Evolutionary conservation across 2,888 invertebrate genomes (phyloP).

Genomic region (Epistrophella euchroma): DNA sequence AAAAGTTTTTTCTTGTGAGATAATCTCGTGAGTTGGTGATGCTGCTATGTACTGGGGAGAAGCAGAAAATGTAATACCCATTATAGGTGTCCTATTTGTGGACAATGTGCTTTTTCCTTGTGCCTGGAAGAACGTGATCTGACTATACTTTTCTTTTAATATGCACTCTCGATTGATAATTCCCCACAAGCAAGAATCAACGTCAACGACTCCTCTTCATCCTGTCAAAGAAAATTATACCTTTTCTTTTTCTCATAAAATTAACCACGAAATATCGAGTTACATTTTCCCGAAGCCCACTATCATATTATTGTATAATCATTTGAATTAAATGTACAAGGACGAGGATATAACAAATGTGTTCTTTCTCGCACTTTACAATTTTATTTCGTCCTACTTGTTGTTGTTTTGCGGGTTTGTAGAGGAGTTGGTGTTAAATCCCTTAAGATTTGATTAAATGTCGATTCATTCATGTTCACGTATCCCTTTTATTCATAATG

Average conservation of each 20-base stretch:
- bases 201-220: background rate
- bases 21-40: background rate
- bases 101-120: background rate
- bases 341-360: conserved; percentile 22
- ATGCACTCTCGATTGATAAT: background rate
- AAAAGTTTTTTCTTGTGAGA: background rate
- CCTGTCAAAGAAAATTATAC: background rate
- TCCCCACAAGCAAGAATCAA: background rate
- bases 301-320: conserved; percentile 8
- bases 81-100: background rate
- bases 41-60: background rate
- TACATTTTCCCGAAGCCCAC: conserved; percentile 11
- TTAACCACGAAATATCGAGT: conserved; percentile 12
- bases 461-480: conserved; percentile 55
- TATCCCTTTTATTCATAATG: conserved; percentile 5
- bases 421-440: background rate
- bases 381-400: background rate
- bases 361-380: conserved; percentile 22
- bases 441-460: conserved; percentile 41
- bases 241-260: background rate
- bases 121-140: conserved; percentile 5
- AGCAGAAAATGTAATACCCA: background rate
- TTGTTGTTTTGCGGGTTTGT: background rate
- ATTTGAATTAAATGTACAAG: conserved; percentile 44
- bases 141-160: background rate